Evolutionary conservation across 2,888 invertebrate species (phyloP).

Genomic region (Flabesymbios commensalis): DNA sequence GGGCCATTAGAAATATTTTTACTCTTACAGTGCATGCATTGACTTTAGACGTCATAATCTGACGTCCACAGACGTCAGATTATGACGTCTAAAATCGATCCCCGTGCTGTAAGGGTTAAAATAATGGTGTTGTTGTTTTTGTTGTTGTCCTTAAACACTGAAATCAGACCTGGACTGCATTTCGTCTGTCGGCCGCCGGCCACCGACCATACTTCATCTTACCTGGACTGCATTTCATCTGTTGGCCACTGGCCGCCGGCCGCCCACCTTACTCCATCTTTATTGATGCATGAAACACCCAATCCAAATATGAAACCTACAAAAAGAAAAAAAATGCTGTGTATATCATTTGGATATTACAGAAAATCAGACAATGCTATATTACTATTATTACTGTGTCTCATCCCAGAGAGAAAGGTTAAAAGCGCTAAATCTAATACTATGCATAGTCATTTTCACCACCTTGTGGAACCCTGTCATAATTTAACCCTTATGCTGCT

Average conservation of each 20-base stretch:
- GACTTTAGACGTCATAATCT: no score
- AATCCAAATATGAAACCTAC: conserved; percentile 30
- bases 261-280: conserved; percentile 45
- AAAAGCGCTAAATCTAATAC: no score
- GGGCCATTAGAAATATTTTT: no score
- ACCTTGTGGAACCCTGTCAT: no score
- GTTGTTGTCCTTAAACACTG: neutral
- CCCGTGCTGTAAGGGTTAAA: no score
- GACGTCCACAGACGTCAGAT: no score
- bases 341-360: neutral
- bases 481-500: no score
- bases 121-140: no score
- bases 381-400: neutral
- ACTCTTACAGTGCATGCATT: no score
- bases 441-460: no score
- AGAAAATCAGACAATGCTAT: neutral
- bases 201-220: conserved; percentile 19
- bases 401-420: no score
- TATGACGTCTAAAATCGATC: no score
- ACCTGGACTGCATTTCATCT: conserved; percentile 37
- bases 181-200: conserved; percentile 33
- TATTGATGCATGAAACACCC: conserved; percentile 39
- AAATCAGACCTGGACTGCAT: conserved; percentile 36
- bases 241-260: conserved; percentile 35
- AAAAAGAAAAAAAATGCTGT: conserved; percentile 2